These are phyloP conservation scores for Paedocypris sp. DNA, from an alignment of 2,113 vertebrate species.

Conservation along the genomic window DNA sequence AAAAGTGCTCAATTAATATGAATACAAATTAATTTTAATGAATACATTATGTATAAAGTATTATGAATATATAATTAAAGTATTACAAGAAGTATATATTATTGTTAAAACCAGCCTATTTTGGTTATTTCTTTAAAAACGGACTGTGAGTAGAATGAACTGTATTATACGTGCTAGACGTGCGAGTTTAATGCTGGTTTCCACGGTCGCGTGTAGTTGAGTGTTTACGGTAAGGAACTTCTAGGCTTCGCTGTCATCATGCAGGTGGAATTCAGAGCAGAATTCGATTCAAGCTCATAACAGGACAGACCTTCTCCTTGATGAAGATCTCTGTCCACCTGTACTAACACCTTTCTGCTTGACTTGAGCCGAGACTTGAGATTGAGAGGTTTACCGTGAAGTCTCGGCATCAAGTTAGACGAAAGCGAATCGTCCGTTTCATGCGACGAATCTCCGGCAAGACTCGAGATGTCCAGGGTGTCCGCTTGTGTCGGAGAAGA, in stretches of 20 bases:
- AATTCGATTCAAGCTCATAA: not conserved
- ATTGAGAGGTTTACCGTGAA: not conserved
- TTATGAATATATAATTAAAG: too few relatives aligned
- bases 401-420: not conserved
- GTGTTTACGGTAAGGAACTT: constrained; percentile 36
- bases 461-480: constrained; percentile 3
- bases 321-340: not conserved
- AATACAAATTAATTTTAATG: too few relatives aligned
- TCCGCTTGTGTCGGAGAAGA: not conserved
- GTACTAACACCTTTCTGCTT: not conserved
- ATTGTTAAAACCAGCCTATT: too few relatives aligned
- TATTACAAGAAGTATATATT: too few relatives aligned
- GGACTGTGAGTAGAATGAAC: too few relatives aligned
- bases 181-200: too few relatives aligned
- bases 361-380: not conserved
- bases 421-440: not conserved
- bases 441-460: not conserved
- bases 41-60: too few relatives aligned
- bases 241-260: constrained; percentile 41
- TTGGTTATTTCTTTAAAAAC: too few relatives aligned
- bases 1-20: too few relatives aligned
- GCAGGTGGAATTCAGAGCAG: constrained; percentile 55
- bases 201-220: constrained; percentile 13
- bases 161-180: too few relatives aligned
- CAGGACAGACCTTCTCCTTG: not conserved